phyloP scores from a whole-genome alignment of 1,140 invertebrate genomes.

The Rhizoglyphus robini region DNA sequence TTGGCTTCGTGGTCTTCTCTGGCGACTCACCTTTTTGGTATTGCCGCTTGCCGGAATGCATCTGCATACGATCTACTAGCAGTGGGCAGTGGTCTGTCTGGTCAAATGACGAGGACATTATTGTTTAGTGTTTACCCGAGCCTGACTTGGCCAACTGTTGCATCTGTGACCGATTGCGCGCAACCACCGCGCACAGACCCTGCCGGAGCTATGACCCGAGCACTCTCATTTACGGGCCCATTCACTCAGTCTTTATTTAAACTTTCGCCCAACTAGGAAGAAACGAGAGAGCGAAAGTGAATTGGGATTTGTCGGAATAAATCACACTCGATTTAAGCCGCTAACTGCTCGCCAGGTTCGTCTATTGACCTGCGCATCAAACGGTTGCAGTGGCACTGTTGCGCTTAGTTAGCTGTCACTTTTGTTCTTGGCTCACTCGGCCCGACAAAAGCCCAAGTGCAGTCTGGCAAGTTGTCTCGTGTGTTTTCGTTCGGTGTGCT shows the following conservation, averaged over 20 bases:
- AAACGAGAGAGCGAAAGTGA: not conserved
- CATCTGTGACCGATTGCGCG: not conserved
- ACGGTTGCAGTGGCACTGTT: not conserved
- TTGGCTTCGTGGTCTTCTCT: too few relatives aligned
- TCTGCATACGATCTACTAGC: too few relatives aligned
- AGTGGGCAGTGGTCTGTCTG: too few relatives aligned
- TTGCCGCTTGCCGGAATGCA: too few relatives aligned
- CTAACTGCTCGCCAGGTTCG: not conserved
- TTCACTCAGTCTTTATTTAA: not conserved
- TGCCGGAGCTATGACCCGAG: not conserved
- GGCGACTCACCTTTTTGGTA: too few relatives aligned
- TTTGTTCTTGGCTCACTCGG: not conserved
- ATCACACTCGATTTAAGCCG: slow-evolving; percentile 12
- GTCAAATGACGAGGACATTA: too few relatives aligned
- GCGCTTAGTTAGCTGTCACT: not conserved
- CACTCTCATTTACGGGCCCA: not conserved
- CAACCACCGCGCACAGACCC: not conserved
- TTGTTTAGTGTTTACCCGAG: too few relatives aligned
- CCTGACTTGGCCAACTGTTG: slow-evolving; percentile 7
- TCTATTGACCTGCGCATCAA: slow-evolving; percentile 7
- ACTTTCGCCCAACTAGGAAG: slow-evolving; percentile 3
- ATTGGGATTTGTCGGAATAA: not conserved
- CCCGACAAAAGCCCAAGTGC: not conserved
- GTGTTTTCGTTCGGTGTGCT: too few relatives aligned
- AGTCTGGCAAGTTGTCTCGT: too few relatives aligned